Evolutionary conservation across 2,113 vertebrate species (phyloP).

Genomic region (Prunella himalayana): DNA sequence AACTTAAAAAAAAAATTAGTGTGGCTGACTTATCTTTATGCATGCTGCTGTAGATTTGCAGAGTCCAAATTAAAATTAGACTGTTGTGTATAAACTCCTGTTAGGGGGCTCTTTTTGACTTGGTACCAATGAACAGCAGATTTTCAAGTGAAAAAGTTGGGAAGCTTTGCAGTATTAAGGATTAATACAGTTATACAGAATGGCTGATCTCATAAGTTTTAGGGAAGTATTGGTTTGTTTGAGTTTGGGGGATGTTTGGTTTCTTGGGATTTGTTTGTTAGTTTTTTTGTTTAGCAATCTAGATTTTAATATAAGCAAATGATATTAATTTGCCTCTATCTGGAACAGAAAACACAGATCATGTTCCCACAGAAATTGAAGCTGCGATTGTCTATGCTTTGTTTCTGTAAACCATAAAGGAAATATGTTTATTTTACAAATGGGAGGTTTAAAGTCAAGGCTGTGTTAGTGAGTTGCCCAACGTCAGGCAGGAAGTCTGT

Average conservation of each 20-base stretch:
- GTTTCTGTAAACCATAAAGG: background rate
- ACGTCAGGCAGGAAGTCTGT: background rate
- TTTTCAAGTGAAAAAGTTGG: background rate
- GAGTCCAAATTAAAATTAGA: background rate
- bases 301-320: background rate
- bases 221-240: background rate
- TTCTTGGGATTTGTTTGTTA: background rate
- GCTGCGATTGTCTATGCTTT: background rate
- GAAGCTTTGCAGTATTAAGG: background rate
- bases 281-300: background rate
- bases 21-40: background rate
- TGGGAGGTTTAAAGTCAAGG: background rate
- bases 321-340: background rate
- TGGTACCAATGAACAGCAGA: background rate
- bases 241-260: background rate
- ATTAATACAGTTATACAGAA: background rate
- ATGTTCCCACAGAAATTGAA: background rate
- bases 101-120: background rate
- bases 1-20: background rate
- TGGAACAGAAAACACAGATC: background rate
- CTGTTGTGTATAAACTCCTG: background rate
- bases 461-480: background rate
- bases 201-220: background rate
- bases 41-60: background rate
- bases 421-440: background rate